phyloP scores from a whole-genome alignment of 2,888 invertebrate genomes.

The Liodrosophila aerea region DNA sequence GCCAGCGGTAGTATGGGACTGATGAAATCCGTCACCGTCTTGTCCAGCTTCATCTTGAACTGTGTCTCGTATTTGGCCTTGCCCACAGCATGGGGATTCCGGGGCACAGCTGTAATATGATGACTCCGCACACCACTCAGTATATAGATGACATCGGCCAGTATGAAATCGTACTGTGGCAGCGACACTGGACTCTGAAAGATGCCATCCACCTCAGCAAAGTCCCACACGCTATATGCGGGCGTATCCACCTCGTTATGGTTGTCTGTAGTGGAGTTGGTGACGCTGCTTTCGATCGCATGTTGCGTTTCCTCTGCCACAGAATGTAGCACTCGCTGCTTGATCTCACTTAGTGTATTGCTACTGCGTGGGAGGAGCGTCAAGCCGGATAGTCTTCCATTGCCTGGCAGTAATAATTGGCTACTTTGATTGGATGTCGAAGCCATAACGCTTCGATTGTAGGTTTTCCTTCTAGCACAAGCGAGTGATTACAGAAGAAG shows the following conservation, averaged over 20 bases:
- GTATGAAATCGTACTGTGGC: slow-evolving; percentile 90
- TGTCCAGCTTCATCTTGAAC: slow-evolving; percentile 88
- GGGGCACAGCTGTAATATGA: slow-evolving; percentile 84
- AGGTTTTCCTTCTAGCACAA: too few relatives aligned
- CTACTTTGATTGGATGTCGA: too few relatives aligned
- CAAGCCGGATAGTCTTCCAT: too few relatives aligned
- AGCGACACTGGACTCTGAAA: slow-evolving; percentile 64
- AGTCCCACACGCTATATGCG: slow-evolving; percentile 74
- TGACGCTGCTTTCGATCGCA: too few relatives aligned
- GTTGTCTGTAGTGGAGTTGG: too few relatives aligned
- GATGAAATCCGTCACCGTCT: slow-evolving; percentile 84
- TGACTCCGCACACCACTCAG: slow-evolving; percentile 89
- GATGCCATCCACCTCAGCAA: slow-evolving; percentile 61
- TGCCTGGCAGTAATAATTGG: too few relatives aligned
- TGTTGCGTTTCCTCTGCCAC: too few relatives aligned
- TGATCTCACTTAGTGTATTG: slow-evolving; percentile 64
- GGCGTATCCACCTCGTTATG: neutral
- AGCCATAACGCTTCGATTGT: too few relatives aligned
- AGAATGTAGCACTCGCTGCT: slow-evolving; percentile 80
- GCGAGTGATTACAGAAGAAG: too few relatives aligned
- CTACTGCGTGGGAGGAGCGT: too few relatives aligned
- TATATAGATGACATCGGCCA: slow-evolving; percentile 92
- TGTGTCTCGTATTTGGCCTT: slow-evolving; percentile 83
- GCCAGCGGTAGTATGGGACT: slow-evolving; percentile 90
- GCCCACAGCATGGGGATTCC: neutral